These are phyloP conservation scores for Ceyx cyanopectus DNA, from an alignment of 2,113 vertebrate genomes.

Conservation along the genomic window DNA sequence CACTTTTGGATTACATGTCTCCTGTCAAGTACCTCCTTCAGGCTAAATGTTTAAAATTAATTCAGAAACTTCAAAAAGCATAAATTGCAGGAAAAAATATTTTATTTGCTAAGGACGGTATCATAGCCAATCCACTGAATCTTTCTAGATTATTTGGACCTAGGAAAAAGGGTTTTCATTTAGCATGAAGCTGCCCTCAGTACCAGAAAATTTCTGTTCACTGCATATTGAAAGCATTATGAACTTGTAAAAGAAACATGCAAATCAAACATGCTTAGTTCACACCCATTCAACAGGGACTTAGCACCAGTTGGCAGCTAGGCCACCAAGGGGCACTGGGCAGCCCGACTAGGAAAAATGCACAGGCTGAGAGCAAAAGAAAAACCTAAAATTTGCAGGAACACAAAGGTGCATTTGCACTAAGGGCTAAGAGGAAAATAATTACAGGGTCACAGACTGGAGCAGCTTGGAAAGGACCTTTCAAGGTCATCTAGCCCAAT, in stretches of 20 bases:
- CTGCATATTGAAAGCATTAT: neutral
- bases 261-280: neutral
- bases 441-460: neutral
- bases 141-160: neutral
- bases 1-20: neutral
- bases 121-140: neutral
- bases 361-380: neutral
- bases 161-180: neutral
- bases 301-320: rapidly evolving
- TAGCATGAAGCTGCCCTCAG: neutral
- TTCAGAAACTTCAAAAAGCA: neutral
- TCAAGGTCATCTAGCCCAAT: neutral
- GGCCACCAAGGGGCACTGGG: too few relatives aligned
- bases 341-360: neutral
- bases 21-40: neutral
- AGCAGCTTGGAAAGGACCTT: too few relatives aligned
- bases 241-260: neutral
- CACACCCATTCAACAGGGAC: rapidly evolving
- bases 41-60: neutral
- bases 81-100: neutral
- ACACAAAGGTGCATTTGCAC: neutral
- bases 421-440: neutral
- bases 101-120: neutral
- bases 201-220: neutral
- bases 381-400: neutral